phyloP scores from a whole-genome alignment of 2,113 vertebrate species.

The Sialia sialis region DNA sequence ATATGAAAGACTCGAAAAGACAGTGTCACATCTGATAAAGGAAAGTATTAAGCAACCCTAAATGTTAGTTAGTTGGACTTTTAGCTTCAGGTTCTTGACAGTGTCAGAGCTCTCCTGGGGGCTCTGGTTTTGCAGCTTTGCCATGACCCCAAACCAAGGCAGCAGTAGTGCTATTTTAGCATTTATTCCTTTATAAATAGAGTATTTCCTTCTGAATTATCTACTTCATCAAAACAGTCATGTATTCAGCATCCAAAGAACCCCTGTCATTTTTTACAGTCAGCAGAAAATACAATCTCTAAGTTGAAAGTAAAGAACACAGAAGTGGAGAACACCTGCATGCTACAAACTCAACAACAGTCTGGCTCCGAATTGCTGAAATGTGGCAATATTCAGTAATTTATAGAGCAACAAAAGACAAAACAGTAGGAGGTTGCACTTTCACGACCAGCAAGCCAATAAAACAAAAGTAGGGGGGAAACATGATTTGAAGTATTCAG shows the following conservation, averaged over 20 bases:
- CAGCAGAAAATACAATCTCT: not conserved
- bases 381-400: not conserved
- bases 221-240: not conserved
- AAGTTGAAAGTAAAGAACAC: not conserved
- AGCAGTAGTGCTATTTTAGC: not conserved
- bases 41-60: not conserved
- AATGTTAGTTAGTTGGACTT: not conserved
- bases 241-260: not conserved
- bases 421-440: not conserved
- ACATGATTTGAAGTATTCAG: not conserved
- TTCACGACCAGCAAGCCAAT: not conserved
- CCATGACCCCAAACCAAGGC: not conserved
- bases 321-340: not conserved
- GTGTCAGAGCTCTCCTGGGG: not conserved
- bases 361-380: not conserved
- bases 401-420: conserved; percentile 17
- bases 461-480: not conserved
- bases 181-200: not conserved
- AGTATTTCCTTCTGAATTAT: not conserved
- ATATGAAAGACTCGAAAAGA: not conserved
- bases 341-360: not conserved
- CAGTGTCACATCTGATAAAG: not conserved
- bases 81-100: not conserved
- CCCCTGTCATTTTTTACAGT: not conserved
- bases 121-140: not conserved